These are phyloP conservation scores for Notodonta ziczac DNA, from an alignment of 2,888 invertebrate species.

Conservation along the genomic window DNA sequence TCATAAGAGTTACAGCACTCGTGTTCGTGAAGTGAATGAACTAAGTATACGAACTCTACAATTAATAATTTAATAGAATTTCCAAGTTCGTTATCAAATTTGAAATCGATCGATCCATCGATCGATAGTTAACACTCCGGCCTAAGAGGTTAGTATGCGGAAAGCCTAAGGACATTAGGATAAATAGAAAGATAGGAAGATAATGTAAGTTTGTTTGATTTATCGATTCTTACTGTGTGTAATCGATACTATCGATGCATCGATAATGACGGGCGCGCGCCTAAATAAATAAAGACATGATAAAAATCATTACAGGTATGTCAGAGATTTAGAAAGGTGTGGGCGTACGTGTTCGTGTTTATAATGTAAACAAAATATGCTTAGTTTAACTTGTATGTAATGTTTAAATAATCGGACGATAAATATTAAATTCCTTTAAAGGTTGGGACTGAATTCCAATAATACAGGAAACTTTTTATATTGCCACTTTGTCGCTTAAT, in stretches of 20 bases:
- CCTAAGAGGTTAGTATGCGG: not conserved
- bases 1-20: no score
- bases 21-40: no score
- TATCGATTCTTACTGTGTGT: conserved; percentile 53
- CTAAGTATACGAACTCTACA: no score
- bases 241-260: conserved; percentile 52
- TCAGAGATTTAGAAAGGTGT: conserved; percentile 35
- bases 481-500: no score
- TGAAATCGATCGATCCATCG: no score
- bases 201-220: conserved; percentile 49
- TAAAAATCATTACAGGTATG: conserved; percentile 38
- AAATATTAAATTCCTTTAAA: not conserved
- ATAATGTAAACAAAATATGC: conserved; percentile 35
- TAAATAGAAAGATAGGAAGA: conserved; percentile 19
- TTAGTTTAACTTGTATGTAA: conserved; percentile 22
- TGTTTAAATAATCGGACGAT: not conserved
- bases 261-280: conserved; percentile 57
- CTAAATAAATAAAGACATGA: conserved; percentile 55
- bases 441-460: no score
- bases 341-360: conserved; percentile 32
- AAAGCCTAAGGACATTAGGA: conserved; percentile 11
- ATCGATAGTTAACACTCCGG: no score
- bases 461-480: no score
- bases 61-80: no score
- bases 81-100: no score